Base-by-base conservation (phyloP, 2,797 vertebrate species). In the Euthynnus affinis region DNA sequence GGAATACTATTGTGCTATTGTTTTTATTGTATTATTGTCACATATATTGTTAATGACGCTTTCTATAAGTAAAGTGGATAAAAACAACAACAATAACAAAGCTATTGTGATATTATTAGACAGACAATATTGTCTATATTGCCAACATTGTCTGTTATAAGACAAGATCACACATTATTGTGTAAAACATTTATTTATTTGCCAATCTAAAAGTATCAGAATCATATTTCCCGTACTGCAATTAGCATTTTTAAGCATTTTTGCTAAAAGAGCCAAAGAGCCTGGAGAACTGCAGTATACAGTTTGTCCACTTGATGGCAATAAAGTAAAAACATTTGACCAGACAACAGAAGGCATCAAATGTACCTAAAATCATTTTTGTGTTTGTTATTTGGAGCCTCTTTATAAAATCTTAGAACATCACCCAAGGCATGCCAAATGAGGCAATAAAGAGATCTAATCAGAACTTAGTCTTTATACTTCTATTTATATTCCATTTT, bases 271-370 rank as follows among this genome's bases (percentile, higher is more conserved):
- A 29, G 12, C 22, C 44, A 1, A 48, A 40, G 9, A 53, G 4
- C 22, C 25, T 42, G 9, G 0, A 15, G 22, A 27, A 27, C 44
- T 48, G 74, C 46, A 81, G 25, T 85, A 57, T 65, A 15, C 14
- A 34, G 7, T 65, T 48, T 70, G 52, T 55, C 90, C 88, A 82
- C 74, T 62, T 66, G 90, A 80, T 80, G 76, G 83, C 80, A 84
- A 58, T 68, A 71, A 27, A 22, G 46, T 71, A 63, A 71, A 14
- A 2, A 15, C 17, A 57, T 66, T 70, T 66, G 40, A 18, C 17
- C 27, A 25, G n/a, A 32, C 37, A 12, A 68, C 57, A 53, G 48
- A 25, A 17, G 18, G 27, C 20, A 20, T 42, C 17, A 48, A 61
- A 55, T 56, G 40, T 13, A 40, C 5, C 37, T 40, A 10, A 40